A percentile compares a stretch with the other conserved stretches of the same genome.
phyloP scores from a whole-genome alignment of 1,140 invertebrate species.

The Drosophila triauraria region DNA sequence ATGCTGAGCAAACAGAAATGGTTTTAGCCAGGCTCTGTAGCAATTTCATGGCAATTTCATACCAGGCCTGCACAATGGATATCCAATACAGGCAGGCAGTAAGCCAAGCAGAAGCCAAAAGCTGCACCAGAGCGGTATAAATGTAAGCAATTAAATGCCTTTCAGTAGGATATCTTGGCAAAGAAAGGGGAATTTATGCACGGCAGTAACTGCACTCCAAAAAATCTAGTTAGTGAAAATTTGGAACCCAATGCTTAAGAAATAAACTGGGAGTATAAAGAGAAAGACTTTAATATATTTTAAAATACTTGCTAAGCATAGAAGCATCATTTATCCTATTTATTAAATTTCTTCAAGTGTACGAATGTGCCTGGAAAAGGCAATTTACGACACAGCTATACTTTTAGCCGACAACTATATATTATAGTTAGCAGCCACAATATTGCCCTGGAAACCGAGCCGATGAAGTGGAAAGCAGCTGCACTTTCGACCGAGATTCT shows the following conservation, averaged over 20 bases:
- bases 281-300: neutral
- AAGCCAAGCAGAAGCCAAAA: constrained; percentile 13
- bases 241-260: neutral
- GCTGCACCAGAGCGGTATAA: constrained; percentile 26
- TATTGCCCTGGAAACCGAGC: constrained; percentile 19
- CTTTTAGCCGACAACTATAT: constrained; percentile 28
- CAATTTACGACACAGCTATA: constrained; percentile 45
- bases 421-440: constrained; percentile 45
- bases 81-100: constrained; percentile 24
- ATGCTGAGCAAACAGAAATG: constrained; percentile 27
- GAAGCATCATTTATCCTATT: neutral
- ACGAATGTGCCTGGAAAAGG: neutral
- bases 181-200: constrained; percentile 18
- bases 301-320: neutral
- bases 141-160: constrained; percentile 42
- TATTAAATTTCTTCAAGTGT: neutral
- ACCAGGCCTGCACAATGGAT: constrained; percentile 8
- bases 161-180: constrained; percentile 23
- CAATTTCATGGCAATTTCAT: constrained; percentile 31
- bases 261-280: neutral
- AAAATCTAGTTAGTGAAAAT: no score
- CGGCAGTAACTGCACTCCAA: neutral
- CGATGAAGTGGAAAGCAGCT: constrained; percentile 43
- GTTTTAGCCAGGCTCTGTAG: constrained; percentile 7
- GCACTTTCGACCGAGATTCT: constrained; percentile 46